Conservation (phyloP, 2,113 vertebrate genomes). For the Oceanites oceanicus region DNA sequence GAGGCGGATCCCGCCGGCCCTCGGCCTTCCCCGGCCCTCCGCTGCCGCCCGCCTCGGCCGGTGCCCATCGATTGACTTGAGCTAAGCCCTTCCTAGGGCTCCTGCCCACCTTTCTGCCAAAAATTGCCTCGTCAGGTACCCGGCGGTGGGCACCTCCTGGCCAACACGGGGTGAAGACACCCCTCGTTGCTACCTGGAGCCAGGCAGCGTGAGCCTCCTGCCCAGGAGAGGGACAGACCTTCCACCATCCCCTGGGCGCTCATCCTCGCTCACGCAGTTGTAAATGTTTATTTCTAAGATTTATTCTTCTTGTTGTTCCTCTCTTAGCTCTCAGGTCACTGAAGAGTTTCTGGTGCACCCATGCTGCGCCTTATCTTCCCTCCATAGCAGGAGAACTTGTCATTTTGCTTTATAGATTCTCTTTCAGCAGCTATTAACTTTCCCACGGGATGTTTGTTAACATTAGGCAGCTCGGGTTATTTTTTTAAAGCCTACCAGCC, state of each 20-base stretch:
- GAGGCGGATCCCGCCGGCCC: not conserved
- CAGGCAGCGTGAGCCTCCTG: not conserved
- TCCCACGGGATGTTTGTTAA: not conserved
- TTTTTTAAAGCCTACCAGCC: not conserved
- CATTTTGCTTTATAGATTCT: not conserved
- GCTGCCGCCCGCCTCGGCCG: not conserved
- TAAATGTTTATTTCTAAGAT: not conserved
- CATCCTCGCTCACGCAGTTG: fast-evolving
- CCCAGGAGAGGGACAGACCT: not conserved
- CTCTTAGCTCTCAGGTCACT: not conserved
- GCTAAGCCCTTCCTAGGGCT: fast-evolving
- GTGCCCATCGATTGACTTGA: fast-evolving
- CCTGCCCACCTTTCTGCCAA: not conserved
- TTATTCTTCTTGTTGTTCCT: not conserved
- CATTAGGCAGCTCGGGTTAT: not conserved
- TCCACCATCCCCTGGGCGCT: fast-evolving
- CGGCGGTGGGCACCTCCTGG: not conserved
- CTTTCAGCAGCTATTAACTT: not conserved
- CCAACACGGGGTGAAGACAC: fast-evolving
- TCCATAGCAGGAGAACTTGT: not conserved
- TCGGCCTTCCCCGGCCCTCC: not conserved
- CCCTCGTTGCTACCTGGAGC: not conserved
- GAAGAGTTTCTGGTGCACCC: not conserved
- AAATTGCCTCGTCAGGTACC: fast-evolving
- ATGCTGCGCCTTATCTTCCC: fast-evolving